Evolutionary conservation across 2,113 vertebrate species (phyloP), one percentile per base, ranked within the genome.

Genomic region (Oncorhynchus mykiss): DNA sequence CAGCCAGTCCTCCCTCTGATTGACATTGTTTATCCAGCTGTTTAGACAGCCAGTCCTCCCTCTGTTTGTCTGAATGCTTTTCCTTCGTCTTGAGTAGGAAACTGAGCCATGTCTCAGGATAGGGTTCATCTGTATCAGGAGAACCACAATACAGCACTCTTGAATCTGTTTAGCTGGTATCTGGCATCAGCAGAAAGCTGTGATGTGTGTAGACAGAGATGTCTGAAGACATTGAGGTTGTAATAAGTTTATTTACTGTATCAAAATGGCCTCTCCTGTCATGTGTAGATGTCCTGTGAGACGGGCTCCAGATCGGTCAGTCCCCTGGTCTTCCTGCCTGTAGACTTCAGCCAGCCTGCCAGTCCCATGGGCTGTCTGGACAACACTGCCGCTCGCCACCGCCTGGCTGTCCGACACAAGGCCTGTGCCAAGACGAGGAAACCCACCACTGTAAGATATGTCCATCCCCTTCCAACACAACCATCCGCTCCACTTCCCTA

Each of bases 321-420:
- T 81, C 93, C 95, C 74, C 91, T 90, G 48, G 27, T 84, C 39
- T 77, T 73, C 75, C 89, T 88, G 89, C 89, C 3, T 0, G 87
- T 75, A 83, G 95, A 95, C 84, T 96, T 97, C 85, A 93, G 88
- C 59, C 82, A 79, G 39, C 93, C 94, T 6, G 93, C 93, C 75
- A 95, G 85, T 73, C 90, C 91, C 1, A 76, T 92, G 0, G 84
- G 83, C 80, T 97, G 94, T 75, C 91, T 98, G 89, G 93, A 97
- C 81, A 95, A 93, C 84, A 95, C 96, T 2, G 95, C 95, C 66
- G 95, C 96, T 84, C 92, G 84, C 83, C 95, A 96, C 90, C 95
- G 92, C 81, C 94, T 96, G 75, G 91, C 92, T 27, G 87, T 98
- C 79, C 94, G 93, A 39, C 90, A 94, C 75, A 96, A 89, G 77